Conservation (phyloP, 2,888 invertebrate species). For the Drosophila planitibia region DNA sequence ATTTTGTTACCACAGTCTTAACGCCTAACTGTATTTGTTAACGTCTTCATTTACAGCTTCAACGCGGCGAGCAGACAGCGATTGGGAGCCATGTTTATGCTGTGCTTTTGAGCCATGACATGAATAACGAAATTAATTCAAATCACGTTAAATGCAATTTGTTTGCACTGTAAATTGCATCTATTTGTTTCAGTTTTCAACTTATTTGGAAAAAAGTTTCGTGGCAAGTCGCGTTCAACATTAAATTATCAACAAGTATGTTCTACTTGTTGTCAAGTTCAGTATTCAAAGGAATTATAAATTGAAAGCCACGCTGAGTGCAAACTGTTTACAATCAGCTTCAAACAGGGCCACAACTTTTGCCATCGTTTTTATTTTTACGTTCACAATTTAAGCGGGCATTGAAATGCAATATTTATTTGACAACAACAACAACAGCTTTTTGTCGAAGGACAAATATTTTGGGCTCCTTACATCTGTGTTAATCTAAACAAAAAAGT, state of each 20-base stretch:
- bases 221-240: conserved; percentile 5
- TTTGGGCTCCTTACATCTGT: conserved; percentile 40
- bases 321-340: conserved; percentile 46
- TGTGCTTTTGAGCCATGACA: conserved; percentile 19
- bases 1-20: background rate
- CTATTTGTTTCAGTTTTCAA: conserved; percentile 12
- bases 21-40: conserved; percentile 13
- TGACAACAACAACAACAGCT: conserved; percentile 34
- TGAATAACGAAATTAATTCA: conserved; percentile 29
- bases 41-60: conserved; percentile 46
- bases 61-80: conserved; percentile 8
- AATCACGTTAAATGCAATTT: conserved; percentile 21
- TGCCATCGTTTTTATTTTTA: conserved; percentile 40
- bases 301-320: conserved; percentile 48
- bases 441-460: conserved; percentile 36
- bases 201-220: conserved; percentile 8
- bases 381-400: conserved; percentile 22
- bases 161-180: conserved; percentile 6
- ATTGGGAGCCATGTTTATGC: conserved; percentile 25
- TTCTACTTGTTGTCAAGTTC: conserved; percentile 23
- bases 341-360: conserved; percentile 53
- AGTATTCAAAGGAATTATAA: conserved; percentile 43
- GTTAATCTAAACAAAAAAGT: conserved; percentile 42
- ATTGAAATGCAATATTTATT: conserved; percentile 52
- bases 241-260: conserved; percentile 18